These are phyloP conservation scores for Atta texana DNA, from an alignment of 1,140 invertebrate genomes.

Conservation along the genomic window DNA sequence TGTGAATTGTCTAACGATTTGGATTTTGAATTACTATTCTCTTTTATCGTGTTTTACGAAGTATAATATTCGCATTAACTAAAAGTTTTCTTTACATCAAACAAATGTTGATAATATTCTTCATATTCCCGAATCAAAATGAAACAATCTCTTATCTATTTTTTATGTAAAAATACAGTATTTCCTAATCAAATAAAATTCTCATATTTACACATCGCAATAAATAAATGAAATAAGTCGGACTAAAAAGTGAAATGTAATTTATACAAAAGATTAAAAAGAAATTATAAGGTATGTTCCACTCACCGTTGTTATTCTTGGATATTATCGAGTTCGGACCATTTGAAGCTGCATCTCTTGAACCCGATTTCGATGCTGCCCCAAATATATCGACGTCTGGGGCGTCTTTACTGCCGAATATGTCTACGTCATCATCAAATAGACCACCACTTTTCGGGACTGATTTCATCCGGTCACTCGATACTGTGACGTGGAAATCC, in stretches of 20 bases:
- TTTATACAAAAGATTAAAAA: not conserved
- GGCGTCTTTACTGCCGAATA: constrained; percentile 75
- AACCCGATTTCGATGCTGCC: constrained; percentile 35
- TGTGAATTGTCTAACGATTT: constrained; percentile 30
- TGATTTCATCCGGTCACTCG: constrained; percentile 60
- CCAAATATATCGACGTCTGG: constrained; percentile 81
- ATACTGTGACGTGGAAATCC: constrained; percentile 66
- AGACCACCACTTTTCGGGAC: constrained; percentile 59
- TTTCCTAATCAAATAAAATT: not conserved
- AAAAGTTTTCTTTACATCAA: not conserved
- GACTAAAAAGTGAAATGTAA: not conserved
- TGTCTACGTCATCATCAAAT: constrained; percentile 78
- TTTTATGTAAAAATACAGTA: not conserved
- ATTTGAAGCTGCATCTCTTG: not conserved
- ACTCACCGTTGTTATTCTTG: constrained; percentile 22
- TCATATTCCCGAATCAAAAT: not conserved
- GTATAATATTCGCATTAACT: not conserved
- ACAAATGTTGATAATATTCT: not conserved
- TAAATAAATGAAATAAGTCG: not conserved
- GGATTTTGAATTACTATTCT: not conserved
- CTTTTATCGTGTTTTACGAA: not conserved
- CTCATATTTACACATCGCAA: not conserved
- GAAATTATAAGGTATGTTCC: not conserved
- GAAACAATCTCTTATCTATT: not conserved
- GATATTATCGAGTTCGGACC: constrained; percentile 31